Evolutionary conservation across 35 echinoderm and acorn worm species (phyloP), one percentile per base, ranked within the genome.

Genomic region (Eucidaris tribuloides): DNA sequence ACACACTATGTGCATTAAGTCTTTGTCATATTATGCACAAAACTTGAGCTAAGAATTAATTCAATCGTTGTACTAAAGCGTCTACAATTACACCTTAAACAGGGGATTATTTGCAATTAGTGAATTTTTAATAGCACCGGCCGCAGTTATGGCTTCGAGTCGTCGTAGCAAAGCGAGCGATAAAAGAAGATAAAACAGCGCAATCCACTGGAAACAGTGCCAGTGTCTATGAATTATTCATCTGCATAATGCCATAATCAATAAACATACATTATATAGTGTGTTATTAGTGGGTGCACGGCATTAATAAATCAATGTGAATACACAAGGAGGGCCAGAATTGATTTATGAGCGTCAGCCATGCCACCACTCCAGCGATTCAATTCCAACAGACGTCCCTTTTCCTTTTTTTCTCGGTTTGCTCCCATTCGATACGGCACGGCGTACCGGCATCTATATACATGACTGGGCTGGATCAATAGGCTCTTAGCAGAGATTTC

Each of bases 301-400:
- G 66, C 66, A 72, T 72, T 72, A 72, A 72, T 72, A 72, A 72
- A 72, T 72, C 66, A 72, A 72, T 72, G 66, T 33, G 66, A 72
- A 72, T 72, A 72, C 43, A 72, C 35, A 72, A 72, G 35, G 66
- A 72, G 66, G 66, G 43, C 66, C 43, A 42, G 66, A 32, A 72
- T 72, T 72, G 66, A 74, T 74, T 74, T 74, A 74, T 74, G 38
- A 74, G 64, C 64, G 31, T 34, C 64, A 68, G 68, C 68, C 37
- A 42, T 33, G 40, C 68, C 37, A 22, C 20, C 22, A n/a, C n/a
- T 44, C 11, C 24, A 7, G 68, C 37, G 37, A 43, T 74, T 74
- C 36, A 43, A 74, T 74, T 74, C 68, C 40, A 74, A 40, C 19
- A 19, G 37, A 34, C 61, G 7, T 64, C 30, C 37, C 19, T 32